phyloP scores from a whole-genome alignment of 1,140 invertebrate genomes.

The Agrilus planipennis region DNA sequence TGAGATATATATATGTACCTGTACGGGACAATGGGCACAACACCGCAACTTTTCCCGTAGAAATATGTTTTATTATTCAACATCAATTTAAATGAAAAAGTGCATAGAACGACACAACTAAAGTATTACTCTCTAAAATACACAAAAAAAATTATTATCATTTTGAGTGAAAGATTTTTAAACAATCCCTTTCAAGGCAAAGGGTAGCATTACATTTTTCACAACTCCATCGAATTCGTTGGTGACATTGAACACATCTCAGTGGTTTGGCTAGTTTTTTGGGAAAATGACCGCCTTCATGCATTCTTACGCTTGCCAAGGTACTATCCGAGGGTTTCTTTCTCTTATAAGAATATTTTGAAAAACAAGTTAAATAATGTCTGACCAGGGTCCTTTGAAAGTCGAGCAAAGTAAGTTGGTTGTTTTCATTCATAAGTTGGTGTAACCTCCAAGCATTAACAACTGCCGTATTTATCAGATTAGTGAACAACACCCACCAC shows the following conservation, averaged over 20 bases:
- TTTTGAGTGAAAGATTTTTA: background rate
- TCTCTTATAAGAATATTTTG: background rate
- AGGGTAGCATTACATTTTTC: background rate
- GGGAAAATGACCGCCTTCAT: background rate
- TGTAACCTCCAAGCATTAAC: conserved; percentile 5
- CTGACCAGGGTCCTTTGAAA: background rate
- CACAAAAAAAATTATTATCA: no score
- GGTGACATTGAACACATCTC: background rate
- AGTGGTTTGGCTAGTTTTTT: conserved; percentile 3
- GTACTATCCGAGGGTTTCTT: background rate
- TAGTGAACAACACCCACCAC: conserved; percentile 13
- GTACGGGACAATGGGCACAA: background rate
- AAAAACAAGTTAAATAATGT: background rate
- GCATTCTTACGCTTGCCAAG: background rate
- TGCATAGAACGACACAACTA: no score
- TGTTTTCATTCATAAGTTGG: background rate
- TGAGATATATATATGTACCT: background rate
- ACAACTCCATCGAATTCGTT: background rate
- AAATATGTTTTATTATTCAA: background rate
- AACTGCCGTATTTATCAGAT: background rate
- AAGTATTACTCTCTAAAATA: no score
- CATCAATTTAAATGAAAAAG: no score
- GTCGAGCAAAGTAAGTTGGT: background rate
- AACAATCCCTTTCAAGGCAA: conserved; percentile 3
- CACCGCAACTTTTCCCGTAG: background rate